Evolutionary conservation across 2,113 vertebrate species (phyloP).

Genomic region (Euleptes europaea): DNA sequence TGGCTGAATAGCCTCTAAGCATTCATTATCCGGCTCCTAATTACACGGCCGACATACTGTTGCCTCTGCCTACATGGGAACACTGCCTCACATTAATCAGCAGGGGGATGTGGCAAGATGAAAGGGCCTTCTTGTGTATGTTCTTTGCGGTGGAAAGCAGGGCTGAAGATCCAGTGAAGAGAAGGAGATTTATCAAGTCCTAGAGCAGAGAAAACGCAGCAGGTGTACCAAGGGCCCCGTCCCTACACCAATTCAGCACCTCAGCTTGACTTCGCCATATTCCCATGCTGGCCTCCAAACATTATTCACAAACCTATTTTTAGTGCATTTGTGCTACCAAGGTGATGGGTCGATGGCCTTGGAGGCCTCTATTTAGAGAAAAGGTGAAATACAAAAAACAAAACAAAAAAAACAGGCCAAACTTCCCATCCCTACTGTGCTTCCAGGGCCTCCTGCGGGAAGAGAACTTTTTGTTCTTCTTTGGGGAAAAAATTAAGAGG

Average conservation of each 20-base stretch:
- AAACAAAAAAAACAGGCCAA: background rate
- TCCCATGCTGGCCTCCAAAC: constrained; percentile 30
- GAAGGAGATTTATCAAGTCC: constrained; percentile 55
- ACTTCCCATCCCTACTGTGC: background rate
- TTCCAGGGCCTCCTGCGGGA: background rate
- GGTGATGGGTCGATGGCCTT: background rate
- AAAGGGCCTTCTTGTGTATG: constrained; percentile 71
- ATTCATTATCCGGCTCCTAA: constrained; percentile 66
- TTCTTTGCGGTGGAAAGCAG: constrained; percentile 68
- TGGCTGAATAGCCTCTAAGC: constrained; percentile 57
- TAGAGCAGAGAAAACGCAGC: constrained; percentile 49
- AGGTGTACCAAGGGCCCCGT: constrained; percentile 33
- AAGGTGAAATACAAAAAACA: background rate
- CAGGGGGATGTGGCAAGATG: constrained; percentile 68
- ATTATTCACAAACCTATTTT: background rate
- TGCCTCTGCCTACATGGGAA: constrained; percentile 62
- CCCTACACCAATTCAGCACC: constrained; percentile 21
- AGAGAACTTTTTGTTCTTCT: background rate
- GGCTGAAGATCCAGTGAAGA: constrained; percentile 47
- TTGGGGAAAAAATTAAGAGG: background rate
- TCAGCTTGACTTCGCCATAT: constrained; percentile 19
- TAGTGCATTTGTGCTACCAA: background rate
- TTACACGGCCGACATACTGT: constrained; percentile 63
- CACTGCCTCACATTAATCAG: constrained; percentile 64
- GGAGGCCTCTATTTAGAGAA: background rate